Evolutionary conservation across 2,113 vertebrate genomes (phyloP).

Genomic region (Tursiops truncatus): DNA sequence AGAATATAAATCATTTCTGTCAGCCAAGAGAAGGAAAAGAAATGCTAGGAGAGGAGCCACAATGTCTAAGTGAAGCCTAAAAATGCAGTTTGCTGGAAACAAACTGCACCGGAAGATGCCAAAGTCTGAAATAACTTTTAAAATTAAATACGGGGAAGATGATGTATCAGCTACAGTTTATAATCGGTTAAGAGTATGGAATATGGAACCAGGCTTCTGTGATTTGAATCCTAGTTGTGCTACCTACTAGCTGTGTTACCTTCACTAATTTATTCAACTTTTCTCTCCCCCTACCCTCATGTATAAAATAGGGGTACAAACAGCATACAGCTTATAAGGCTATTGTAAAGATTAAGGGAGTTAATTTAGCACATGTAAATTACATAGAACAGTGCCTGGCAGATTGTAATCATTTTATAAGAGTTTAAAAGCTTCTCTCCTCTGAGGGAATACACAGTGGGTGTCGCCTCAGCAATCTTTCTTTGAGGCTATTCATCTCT

Average conservation of each 20-base stretch:
- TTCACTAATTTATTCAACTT: background rate
- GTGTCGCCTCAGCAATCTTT: background rate
- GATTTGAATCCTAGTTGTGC: background rate
- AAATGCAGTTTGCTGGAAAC: constrained; percentile 46
- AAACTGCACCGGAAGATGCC: background rate
- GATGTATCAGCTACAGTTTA: background rate
- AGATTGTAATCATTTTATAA: background rate
- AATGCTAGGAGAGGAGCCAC: background rate
- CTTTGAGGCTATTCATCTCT: background rate
- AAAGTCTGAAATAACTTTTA: constrained; percentile 61
- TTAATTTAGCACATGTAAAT: background rate
- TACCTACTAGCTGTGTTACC: background rate
- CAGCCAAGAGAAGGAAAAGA: constrained; percentile 36
- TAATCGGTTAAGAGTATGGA: background rate
- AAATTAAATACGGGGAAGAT: constrained; percentile 25
- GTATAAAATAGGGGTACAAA: background rate
- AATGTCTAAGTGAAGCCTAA: background rate
- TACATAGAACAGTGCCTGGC: background rate
- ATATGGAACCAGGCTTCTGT: background rate
- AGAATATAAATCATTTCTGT: constrained; percentile 25
- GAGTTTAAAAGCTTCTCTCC: background rate
- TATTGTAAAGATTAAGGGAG: background rate
- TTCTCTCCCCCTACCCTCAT: background rate
- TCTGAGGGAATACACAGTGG: background rate
- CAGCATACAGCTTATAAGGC: background rate